Conservation (phyloP, 2,888 invertebrate genomes). For the Papilio protenor region DNA sequence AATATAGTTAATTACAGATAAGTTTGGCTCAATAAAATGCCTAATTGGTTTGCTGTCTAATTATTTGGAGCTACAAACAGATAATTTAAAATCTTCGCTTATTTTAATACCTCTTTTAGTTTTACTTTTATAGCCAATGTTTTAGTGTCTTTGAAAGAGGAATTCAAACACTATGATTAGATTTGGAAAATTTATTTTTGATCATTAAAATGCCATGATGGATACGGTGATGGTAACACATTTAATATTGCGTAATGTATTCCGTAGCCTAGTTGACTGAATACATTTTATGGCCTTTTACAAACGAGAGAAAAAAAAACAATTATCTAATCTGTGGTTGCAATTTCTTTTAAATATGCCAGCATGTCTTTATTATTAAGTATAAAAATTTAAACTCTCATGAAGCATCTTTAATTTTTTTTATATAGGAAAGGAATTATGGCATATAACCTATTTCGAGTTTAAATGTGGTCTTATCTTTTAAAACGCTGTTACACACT, state of each 20-base stretch:
- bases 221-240: background rate
- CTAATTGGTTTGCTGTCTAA: constrained; percentile 44
- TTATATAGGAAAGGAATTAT: too few species aligned
- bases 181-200: constrained; percentile 26
- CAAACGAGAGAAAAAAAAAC: too few species aligned
- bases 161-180: constrained; percentile 27
- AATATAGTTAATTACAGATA: constrained; percentile 14
- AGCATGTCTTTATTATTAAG: too few species aligned
- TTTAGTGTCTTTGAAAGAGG: constrained; percentile 1
- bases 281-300: background rate
- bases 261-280: background rate
- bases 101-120: background rate
- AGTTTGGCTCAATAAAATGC: constrained; percentile 45
- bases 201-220: constrained; percentile 27
- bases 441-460: too few species aligned
- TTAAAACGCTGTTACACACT: too few species aligned
- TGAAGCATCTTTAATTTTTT: too few species aligned
- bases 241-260: constrained; percentile 13
- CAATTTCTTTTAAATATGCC: too few species aligned
- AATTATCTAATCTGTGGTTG: too few species aligned
- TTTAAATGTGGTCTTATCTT: too few species aligned
- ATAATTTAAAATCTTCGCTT: constrained; percentile 6
- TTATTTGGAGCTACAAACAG: constrained; percentile 18
- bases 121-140: constrained; percentile 23
- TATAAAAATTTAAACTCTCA: too few species aligned